phyloP scores from a whole-genome alignment of 2,113 vertebrate species.

The Neodon shergylaensis region DNA sequence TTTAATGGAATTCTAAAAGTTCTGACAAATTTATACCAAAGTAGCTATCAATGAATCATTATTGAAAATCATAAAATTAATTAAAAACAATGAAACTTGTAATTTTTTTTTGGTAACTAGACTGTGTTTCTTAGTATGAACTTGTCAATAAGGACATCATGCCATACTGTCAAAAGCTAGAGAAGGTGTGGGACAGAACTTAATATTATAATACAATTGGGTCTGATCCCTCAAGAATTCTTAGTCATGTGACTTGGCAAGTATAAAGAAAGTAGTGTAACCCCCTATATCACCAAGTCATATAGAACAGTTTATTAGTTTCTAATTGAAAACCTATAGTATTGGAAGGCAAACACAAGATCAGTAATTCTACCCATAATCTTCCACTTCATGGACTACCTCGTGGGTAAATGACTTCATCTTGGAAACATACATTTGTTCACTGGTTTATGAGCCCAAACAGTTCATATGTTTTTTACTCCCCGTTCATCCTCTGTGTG shows the following conservation, averaged over 20 bases:
- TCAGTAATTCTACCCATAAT: background rate
- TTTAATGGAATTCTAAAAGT: background rate
- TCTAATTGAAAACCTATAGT: background rate
- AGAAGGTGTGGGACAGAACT: background rate
- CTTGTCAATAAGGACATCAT: background rate
- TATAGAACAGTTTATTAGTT: background rate
- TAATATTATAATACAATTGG: background rate
- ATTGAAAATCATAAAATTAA: background rate
- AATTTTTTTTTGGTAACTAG: background rate
- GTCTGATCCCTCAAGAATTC: background rate
- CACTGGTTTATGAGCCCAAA: background rate
- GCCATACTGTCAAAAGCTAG: background rate
- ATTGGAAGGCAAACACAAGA: background rate
- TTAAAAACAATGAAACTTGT: background rate
- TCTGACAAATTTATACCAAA: background rate
- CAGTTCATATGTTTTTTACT: background rate
- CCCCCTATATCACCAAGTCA: background rate
- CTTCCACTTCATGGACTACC: background rate
- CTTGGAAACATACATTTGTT: background rate
- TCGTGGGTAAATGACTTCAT: background rate
- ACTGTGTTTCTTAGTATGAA: background rate
- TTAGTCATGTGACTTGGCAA: background rate
- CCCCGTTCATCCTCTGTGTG: background rate
- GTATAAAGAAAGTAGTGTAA: background rate
- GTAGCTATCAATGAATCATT: background rate